Percentiles rank a stretch among this genome's conserved stretches.
Evolutionary conservation across 2,797 vertebrate genomes (phyloP).

Genomic region (Gymnoscopelus microlampas): DNA sequence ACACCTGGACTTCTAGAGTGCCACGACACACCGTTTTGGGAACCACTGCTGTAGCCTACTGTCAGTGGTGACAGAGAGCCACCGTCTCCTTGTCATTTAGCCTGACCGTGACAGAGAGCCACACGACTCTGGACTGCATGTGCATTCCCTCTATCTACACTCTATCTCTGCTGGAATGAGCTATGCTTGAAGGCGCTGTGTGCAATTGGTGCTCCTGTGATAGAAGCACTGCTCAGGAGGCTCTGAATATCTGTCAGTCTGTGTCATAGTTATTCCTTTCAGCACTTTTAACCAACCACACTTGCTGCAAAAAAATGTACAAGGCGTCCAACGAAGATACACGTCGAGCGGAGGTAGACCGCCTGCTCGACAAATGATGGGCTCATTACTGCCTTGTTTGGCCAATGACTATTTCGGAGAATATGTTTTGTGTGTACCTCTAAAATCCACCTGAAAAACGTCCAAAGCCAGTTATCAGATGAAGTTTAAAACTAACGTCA

Average conservation of each 20-base stretch:
- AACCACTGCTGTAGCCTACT: neutral
- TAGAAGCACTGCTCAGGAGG: slow-evolving; percentile 47
- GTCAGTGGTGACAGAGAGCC: slow-evolving; percentile 70
- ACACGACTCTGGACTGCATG: slow-evolving; percentile 55
- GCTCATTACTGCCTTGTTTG: slow-evolving; percentile 30
- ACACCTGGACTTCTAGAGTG: too few species aligned
- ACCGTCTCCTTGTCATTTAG: slow-evolving; percentile 72
- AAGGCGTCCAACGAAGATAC: slow-evolving; percentile 17
- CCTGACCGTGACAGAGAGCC: slow-evolving; percentile 71
- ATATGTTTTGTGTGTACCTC: neutral
- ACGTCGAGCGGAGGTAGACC: slow-evolving; percentile 16
- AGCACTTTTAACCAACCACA: slow-evolving; percentile 66
- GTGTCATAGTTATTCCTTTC: slow-evolving; percentile 58
- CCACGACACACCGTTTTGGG: too few species aligned
- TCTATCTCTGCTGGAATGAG: slow-evolving; percentile 67
- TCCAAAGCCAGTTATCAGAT: slow-evolving; percentile 30
- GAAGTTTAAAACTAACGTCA: slow-evolving; percentile 12
- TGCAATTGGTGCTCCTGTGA: slow-evolving; percentile 55
- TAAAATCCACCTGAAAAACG: slow-evolving; percentile 24
- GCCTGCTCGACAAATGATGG: slow-evolving; percentile 38
- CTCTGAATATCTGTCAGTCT: slow-evolving; percentile 70
- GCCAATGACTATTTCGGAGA: neutral
- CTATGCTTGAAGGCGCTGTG: slow-evolving; percentile 58
- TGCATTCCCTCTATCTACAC: slow-evolving; percentile 54
- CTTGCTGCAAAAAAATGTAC: slow-evolving; percentile 31